Evolutionary conservation across 2,888 invertebrate genomes (phyloP), one percentile per base, ranked within the genome.

Genomic region (Parascotia fuliginaria): DNA sequence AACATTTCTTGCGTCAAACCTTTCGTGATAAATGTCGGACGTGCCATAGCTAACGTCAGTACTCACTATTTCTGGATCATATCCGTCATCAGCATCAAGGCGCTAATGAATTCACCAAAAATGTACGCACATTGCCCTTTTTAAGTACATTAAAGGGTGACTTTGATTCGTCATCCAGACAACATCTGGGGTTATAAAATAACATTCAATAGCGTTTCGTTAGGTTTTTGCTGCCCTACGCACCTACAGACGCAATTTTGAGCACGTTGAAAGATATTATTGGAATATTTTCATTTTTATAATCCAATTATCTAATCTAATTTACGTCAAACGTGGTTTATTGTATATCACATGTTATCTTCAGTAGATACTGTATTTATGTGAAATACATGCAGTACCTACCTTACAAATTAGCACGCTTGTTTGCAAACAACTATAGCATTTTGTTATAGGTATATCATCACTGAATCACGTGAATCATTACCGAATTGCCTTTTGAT

Each of bases 1-100:
- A 83, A 77, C 75, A 77, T 81, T 77, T 75, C 77, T 80, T 87
- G 73, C 87, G 87, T 88, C 85, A 87, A 86, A 81, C 70, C 66
- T 75, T 73, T 72, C 65, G 57, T 64, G 73, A 74, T 73, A 77
- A 77, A 73, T 75, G 72, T 80, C 74, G 74, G 75, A 77, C 73
- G 72, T 65, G 68, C 63, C 55, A 70, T 69, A 75, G 70, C 72
- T 73, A 78, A 79, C 87, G 85, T 85, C 84, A 83, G 79, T 73
- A 61, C 61, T 52, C 60, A 77, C 80, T 88, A 88, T 88, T 88
- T 85, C 77, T 81, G 82, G 81, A 76, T 45, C 70, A 44, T 70
- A 47, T 47, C 61, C 85, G 84, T 85, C 85, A 84, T 77, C 70
- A 51, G 57, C 65, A 66, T 75, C 76, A 75, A 81, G 77, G 80